Percentiles rank a stretch among this genome's conserved stretches.
Conservation (phyloP, 2,888 invertebrate species). For the Vannuccia rotundouncinata region DNA sequence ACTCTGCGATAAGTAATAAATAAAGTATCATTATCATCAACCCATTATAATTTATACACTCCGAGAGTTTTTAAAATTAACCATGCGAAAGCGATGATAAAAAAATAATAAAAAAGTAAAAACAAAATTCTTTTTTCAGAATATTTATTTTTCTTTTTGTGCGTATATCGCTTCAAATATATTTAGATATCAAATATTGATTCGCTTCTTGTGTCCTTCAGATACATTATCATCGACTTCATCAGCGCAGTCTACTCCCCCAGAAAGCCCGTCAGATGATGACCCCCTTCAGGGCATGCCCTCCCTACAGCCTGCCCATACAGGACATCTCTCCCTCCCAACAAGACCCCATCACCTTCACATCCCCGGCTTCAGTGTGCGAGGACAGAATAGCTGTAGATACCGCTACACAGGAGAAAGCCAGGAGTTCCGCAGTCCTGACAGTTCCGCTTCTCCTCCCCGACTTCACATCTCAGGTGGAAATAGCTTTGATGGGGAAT, state of each 20-base stretch:
- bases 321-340: neutral
- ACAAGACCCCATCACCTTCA: neutral
- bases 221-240: neutral
- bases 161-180: too few relatives aligned
- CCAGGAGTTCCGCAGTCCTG: neutral
- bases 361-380: neutral
- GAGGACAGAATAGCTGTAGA: neutral
- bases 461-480: neutral
- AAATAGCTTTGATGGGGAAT: neutral
- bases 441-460: neutral
- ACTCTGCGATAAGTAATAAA: too few relatives aligned
- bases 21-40: too few relatives aligned
- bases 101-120: too few relatives aligned
- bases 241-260: neutral
- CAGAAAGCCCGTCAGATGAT: neutral
- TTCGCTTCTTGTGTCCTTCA: neutral
- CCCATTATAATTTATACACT: too few relatives aligned
- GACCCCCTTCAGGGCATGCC: slow-evolving; percentile 5
- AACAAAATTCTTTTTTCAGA: too few relatives aligned
- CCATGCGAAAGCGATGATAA: too few relatives aligned
- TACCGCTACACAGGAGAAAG: neutral
- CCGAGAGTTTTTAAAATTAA: too few relatives aligned
- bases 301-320: neutral
- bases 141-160: too few relatives aligned
- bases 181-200: too few relatives aligned